Evolutionary conservation across 2,888 invertebrate species (phyloP), one percentile per base, ranked within the genome.

Genomic region (Ceraclea dissimilis): DNA sequence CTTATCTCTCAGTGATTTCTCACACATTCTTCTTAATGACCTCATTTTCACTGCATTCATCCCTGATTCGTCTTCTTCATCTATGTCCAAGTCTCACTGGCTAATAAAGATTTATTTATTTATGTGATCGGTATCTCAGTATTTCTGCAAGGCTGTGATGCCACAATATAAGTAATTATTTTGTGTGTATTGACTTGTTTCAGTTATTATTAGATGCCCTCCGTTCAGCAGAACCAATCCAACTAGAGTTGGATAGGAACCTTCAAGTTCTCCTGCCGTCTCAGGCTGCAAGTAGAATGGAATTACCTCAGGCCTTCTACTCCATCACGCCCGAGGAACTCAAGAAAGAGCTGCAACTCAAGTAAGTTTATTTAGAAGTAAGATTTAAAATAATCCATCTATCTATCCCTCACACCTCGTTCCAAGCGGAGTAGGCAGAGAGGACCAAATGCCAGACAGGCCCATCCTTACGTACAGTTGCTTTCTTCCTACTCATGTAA

Each of bases 271-370:
- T 93, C 49, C 72, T 87, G 54, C 90, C 92, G 0, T 84, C 85
- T 1, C 87, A 91, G 68, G 88, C 87, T 1, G 79, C 82, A 0
- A 71, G 74, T 49, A 79, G 81, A 61, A 74, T 84, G 19, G 83
- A 87, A 59, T 74, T 97, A 13, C 94, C 96, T 0, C 72, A 82
- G 1, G 90, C 90, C 1, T 97, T 97, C 75, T 98, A 88, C 69
- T 82, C 85, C 2, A 73, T 94, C 17, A 79, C 86, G 0, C 78
- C 86, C 0, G 92, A 91, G 60, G 97, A 97, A 67, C 67, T 97
- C 11, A 91, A 90, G 68, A 79, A 80, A 61, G 94, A 94, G 71
- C 88, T 88, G 63, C 85, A 86, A 65, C 66, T 84, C n/a, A 81
- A 81, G 88, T 85, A 49, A 33, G 43, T 19, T 33, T 33, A 10